These are phyloP conservation scores for Anagrus nilaparvatae DNA, from an alignment of 1,140 invertebrate species.

Conservation along the genomic window DNA sequence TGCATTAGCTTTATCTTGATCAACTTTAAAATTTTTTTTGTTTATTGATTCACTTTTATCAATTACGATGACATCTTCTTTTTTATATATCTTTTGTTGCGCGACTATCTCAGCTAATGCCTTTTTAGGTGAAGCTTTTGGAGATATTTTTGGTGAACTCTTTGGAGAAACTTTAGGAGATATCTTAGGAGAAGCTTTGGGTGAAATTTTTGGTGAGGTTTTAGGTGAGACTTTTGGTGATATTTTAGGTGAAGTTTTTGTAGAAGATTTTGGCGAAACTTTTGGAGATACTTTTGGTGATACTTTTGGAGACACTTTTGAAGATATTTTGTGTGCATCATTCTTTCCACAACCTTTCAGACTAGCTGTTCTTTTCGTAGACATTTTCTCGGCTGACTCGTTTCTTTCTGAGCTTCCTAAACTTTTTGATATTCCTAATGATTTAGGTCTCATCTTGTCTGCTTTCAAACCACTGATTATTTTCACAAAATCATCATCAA, in stretches of 20 bases:
- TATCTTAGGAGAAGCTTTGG: constrained; percentile 18
- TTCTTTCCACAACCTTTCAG: constrained; percentile 20
- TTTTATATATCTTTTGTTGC: background rate
- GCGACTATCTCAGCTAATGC: background rate
- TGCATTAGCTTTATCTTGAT: background rate
- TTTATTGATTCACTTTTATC: constrained; percentile 1
- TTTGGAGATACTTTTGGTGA: constrained; percentile 18
- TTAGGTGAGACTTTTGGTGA: constrained; percentile 20
- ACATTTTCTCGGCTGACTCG: constrained; percentile 35
- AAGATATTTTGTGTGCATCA: constrained; percentile 19
- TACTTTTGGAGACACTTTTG: constrained; percentile 19
- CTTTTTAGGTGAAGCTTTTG: constrained; percentile 15
- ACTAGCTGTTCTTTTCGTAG: constrained; percentile 28
- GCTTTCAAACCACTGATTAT: constrained; percentile 16
- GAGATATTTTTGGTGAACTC: constrained; percentile 9
- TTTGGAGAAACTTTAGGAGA: constrained; percentile 14
- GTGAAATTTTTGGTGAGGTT: constrained; percentile 23
- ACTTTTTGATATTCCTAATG: constrained; percentile 38
- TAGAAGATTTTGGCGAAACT: constrained; percentile 16
- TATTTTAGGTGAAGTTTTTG: constrained; percentile 15
- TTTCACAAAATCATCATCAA: constrained; percentile 39
- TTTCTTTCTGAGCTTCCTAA: constrained; percentile 36
- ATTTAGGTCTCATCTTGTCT: constrained; percentile 36
- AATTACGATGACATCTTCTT: background rate
- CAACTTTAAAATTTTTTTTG: background rate